Conservation (phyloP, 1,140 invertebrate species). For the Hylyphantes graminicola region DNA sequence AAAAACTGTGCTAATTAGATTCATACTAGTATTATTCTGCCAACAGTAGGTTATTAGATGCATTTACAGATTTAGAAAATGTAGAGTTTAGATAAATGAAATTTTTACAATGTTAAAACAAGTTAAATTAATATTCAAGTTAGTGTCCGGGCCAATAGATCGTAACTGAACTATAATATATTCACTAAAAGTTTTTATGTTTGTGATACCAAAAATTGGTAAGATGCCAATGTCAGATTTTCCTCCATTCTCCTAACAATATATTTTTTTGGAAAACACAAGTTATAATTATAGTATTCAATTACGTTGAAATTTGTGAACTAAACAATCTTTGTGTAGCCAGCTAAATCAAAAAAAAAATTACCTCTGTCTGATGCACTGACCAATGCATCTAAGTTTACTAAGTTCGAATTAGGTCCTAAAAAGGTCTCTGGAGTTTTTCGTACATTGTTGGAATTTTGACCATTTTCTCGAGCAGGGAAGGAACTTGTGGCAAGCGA, state of each 20-base stretch:
- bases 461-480: conserved; percentile 41
- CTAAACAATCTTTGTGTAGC: neutral
- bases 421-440: conserved; percentile 93
- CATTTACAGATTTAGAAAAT: too few relatives aligned
- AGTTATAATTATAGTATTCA: neutral
- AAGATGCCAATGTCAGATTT: neutral
- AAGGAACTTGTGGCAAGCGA: conserved; percentile 30
- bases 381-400: conserved; percentile 95
- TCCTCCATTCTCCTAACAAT: neutral
- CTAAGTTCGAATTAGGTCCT: conserved; percentile 91
- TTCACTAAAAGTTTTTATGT: too few relatives aligned
- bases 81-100: too few relatives aligned
- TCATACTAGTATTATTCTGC: too few relatives aligned
- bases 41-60: too few relatives aligned
- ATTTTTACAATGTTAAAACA: too few relatives aligned
- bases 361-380: conserved; percentile 68
- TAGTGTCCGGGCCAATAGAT: too few relatives aligned
- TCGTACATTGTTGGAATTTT: conserved; percentile 67
- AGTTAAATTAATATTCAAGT: too few relatives aligned
- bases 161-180: too few relatives aligned
- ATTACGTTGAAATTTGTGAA: too few relatives aligned
- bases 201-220: too few relatives aligned
- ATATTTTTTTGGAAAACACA: neutral
- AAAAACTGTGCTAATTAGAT: too few relatives aligned
- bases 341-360: neutral